Evolutionary conservation across 2,888 invertebrate species (phyloP).

Genomic region (Deroplatys truncata): DNA sequence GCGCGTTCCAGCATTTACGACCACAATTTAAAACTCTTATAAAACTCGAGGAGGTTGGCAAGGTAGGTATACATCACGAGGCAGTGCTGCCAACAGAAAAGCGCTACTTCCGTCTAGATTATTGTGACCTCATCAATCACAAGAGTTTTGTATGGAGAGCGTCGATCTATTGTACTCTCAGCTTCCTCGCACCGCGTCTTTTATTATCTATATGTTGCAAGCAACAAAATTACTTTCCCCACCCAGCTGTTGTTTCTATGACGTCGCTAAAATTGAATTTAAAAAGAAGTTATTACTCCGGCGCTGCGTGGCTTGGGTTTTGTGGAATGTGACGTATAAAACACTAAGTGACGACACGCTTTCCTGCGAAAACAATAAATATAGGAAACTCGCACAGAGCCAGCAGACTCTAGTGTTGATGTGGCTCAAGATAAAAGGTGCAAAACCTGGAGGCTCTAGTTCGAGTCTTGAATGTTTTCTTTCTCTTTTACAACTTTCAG

Average conservation of each 20-base stretch:
- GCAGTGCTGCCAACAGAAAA: background rate
- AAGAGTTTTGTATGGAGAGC: background rate
- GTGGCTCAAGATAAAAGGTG: too few relatives aligned
- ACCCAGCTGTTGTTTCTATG: background rate
- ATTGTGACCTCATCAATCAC: constrained; percentile 9
- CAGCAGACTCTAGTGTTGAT: too few relatives aligned
- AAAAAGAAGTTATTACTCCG: background rate
- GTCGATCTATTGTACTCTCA: background rate
- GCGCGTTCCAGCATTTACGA: background rate
- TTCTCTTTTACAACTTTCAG: too few relatives aligned
- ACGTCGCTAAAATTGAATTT: constrained; percentile 6
- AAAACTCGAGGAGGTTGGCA: background rate
- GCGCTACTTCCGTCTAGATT: background rate
- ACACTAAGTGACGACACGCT: too few relatives aligned
- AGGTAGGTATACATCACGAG: background rate
- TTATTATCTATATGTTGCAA: background rate
- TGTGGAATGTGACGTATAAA: background rate
- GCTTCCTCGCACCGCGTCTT: background rate
- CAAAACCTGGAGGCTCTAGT: too few relatives aligned
- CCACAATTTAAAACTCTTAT: background rate
- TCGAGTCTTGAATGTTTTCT: too few relatives aligned
- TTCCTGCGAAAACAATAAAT: background rate
- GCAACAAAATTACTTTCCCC: background rate
- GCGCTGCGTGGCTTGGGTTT: background rate
- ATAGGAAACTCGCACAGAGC: background rate